Conservation (phyloP, 2,797 vertebrate genomes). For the Pygocentrus nattereri region DNA sequence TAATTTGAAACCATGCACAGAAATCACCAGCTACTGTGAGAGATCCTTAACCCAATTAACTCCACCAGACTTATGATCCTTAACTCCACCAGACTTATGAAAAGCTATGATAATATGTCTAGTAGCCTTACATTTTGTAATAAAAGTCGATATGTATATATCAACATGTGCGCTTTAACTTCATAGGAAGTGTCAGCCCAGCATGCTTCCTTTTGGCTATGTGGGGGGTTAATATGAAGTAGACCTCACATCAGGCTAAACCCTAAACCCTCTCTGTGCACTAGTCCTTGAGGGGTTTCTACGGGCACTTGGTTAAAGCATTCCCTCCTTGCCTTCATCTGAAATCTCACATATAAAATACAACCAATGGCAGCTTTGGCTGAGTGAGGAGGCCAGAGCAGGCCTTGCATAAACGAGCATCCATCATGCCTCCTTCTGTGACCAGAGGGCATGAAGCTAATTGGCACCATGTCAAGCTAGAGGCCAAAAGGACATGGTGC, state of each 20-base stretch:
- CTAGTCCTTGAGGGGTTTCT: neutral
- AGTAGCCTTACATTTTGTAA: no score
- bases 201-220: neutral
- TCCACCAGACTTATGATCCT: no score
- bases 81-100: no score
- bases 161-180: no score
- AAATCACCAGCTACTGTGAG: no score
- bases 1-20: no score
- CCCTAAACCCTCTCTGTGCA: neutral
- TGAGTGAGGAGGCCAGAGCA: constrained; percentile 9
- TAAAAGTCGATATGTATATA: no score
- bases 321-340: neutral
- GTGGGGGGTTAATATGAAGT: constrained; percentile 1
- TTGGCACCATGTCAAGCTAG: constrained; percentile 50
- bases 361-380: neutral
- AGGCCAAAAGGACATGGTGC: constrained; percentile 49
- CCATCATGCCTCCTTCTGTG: constrained; percentile 35
- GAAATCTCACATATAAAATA: neutral
- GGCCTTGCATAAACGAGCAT: constrained; percentile 42
- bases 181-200: neutral
- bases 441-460: constrained; percentile 47
- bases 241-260: neutral
- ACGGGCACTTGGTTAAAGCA: neutral
- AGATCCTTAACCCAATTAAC: no score
- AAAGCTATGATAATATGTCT: no score